Evolutionary conservation across 2,113 vertebrate genomes (phyloP).

Genomic region (Nothobranchius furzeri): DNA sequence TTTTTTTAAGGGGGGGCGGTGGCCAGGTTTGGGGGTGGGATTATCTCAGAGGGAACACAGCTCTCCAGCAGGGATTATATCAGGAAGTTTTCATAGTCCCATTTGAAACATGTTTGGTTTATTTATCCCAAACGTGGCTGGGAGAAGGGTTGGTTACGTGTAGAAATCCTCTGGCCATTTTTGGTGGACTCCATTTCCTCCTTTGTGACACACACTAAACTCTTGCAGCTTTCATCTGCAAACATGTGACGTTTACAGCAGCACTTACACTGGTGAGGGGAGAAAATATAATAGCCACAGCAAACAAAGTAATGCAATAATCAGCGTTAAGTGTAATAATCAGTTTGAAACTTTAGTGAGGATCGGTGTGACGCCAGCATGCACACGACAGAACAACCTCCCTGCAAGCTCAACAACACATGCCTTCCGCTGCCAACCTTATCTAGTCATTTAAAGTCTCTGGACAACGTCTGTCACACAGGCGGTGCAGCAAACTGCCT

Average conservation of each 20-base stretch:
- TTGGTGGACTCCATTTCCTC: not conserved
- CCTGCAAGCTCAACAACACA: slow-evolving; percentile 40
- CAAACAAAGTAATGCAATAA: slow-evolving; percentile 2
- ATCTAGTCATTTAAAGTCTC: slow-evolving; percentile 43
- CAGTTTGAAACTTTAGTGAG: not conserved
- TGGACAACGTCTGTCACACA: slow-evolving; percentile 47
- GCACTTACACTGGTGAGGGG: no score
- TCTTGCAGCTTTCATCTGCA: no score
- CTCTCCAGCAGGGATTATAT: slow-evolving; percentile 60
- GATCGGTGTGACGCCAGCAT: slow-evolving; percentile 1
- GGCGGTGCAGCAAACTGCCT: slow-evolving; percentile 33
- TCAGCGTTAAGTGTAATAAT: not conserved
- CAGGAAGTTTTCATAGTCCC: slow-evolving; percentile 53
- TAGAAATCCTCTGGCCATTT: not conserved
- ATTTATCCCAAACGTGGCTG: not conserved
- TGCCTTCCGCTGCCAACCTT: slow-evolving; percentile 31
- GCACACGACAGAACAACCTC: slow-evolving; percentile 28
- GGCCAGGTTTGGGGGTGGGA: slow-evolving; percentile 26
- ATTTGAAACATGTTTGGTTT: slow-evolving; percentile 25
- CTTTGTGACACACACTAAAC: no score
- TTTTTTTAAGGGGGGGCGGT: slow-evolving; percentile 50
- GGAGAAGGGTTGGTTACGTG: no score
- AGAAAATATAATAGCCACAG: not conserved
- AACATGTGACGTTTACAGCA: not conserved
- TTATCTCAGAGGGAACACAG: slow-evolving; percentile 42